Base-by-base conservation (phyloP, 2,888 invertebrate species). In the Caenorhabditis imperialis region DNA sequence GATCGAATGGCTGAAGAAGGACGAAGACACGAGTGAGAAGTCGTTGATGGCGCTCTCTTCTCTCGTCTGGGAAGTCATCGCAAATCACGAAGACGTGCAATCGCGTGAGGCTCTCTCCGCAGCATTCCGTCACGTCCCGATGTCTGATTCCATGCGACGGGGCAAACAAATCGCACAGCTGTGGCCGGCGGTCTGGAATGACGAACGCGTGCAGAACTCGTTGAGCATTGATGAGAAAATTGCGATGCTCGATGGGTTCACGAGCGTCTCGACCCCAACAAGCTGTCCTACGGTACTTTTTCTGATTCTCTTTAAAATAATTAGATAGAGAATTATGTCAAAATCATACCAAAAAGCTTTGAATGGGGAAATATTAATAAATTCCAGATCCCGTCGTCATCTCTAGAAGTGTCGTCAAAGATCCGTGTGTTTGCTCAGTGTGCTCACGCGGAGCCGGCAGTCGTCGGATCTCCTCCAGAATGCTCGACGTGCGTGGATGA, bases 61-160 rank as follows among this genome's bases (percentile, higher is more conserved):
- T n/a, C 57, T 81, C 10, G 51, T 78, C 0, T 81, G 81, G 81
- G 79, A 81, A 18, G 69, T 81, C 6, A 65, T 81, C 16, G 77
- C 79, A 6, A 81, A 81, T 53, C 80, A 80, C 51, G 81, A 80
- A 67, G 81, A 81, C 45, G 77, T 73, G 4, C 81, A 81, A 55
- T 74, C 75, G 1, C 54, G 71, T 20, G 44, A 65, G 33, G 65
- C 78, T n/a, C 67, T 79, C 1, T 48, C 69, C 5, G 73, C 70
- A 10, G 81, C 81, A 6, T 81, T 81, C 53, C 51, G 70, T 3
- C 42, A 50, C 18, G 75, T 81, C 12, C 81, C 81, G 3, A 61
- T 78, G 70, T 75, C 75, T 6, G 73, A 79, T 45, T 77, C 75
- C 1, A 60, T 77, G 67, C 35, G 63, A 61, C 69, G 61, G 44